Base-by-base conservation (phyloP, 2,113 vertebrate species). In the Holacanthus passer region DNA sequence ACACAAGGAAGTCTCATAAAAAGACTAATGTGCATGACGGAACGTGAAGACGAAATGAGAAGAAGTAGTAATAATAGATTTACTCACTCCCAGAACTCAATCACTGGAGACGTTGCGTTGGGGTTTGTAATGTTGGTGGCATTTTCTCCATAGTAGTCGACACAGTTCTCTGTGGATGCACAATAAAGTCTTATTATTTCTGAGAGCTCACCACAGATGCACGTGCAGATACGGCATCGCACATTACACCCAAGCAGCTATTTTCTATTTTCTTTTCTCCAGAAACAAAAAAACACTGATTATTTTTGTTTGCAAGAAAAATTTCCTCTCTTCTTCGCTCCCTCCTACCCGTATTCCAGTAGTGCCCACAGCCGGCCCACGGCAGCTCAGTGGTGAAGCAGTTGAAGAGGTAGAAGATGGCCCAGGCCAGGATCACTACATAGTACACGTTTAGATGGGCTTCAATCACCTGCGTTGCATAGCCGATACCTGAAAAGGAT, bases 1-100 rank as follows among this genome's bases (percentile, higher is more conserved):
- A 70, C 17, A 47, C 39, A 64, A 71, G 52, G 12, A 67, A 10
- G 29, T 72, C 24, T 37, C 29, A 43, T 19, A 37, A 45, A 7
- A 41, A 60, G 22, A 32, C 35, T 11, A n/a, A 9, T 29, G 19
- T 66, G 27, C 19, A 16, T 59, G 52, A 73, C 17, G n/a, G 24
- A 71, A 48, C 29, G 52, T 55, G 13, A 64, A 29, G 20, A 53
- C 58, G 11, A 32, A 4, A 5, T 24, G 8, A 16, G 39, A 56
- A 47, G 22, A 71, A 43, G 29, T 2, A 71, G 17, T 69, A 19
- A 65, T 68, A 45, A 84, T 67, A 69, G 52, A 32, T 63, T 48
- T 94, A 99, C 98, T 99, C 95, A 99, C 98, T 99, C 98, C 98
- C 98, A 99, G 88, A 99, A 99, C 90, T 99, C 98, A 90, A 99